Evolutionary conservation across 2,888 invertebrate species (phyloP).

Genomic region (Yponomeuta sedellus): DNA sequence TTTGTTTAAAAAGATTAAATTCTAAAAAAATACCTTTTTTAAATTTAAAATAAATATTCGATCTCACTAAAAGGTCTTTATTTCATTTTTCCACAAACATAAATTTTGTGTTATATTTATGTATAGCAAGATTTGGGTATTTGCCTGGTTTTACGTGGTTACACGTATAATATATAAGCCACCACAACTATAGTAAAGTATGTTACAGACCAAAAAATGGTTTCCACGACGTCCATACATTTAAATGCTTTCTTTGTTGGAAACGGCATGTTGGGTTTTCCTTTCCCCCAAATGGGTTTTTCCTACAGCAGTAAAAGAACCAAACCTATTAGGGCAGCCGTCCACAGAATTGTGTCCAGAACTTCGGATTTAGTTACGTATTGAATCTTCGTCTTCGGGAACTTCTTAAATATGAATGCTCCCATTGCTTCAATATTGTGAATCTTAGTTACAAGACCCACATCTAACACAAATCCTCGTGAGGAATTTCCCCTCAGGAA

Average conservation of each 20-base stretch:
- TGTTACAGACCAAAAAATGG: background rate
- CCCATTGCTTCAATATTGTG: background rate
- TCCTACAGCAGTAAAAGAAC: background rate
- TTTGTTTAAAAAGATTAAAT: no score
- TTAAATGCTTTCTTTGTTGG: background rate
- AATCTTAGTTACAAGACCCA: no score
- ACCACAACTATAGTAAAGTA: background rate
- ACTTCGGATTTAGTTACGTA: background rate
- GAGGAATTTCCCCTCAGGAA: no score
- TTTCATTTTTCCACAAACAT: no score
- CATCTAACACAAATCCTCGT: no score
- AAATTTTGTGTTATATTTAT: no score
- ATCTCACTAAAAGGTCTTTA: no score
- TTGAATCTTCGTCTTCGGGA: background rate
- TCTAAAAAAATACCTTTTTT: no score
- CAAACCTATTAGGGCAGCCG: background rate
- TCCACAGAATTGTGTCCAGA: background rate
- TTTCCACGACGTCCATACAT: background rate
- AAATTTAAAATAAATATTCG: no score
- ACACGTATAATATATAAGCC: background rate
- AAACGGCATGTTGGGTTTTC: background rate
- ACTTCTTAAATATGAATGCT: background rate
- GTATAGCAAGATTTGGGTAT: no score
- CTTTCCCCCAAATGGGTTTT: background rate
- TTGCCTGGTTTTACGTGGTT: background rate